These are phyloP conservation scores for Aspidiotus destructor DNA, from an alignment of 2,888 invertebrate species.

Conservation along the genomic window DNA sequence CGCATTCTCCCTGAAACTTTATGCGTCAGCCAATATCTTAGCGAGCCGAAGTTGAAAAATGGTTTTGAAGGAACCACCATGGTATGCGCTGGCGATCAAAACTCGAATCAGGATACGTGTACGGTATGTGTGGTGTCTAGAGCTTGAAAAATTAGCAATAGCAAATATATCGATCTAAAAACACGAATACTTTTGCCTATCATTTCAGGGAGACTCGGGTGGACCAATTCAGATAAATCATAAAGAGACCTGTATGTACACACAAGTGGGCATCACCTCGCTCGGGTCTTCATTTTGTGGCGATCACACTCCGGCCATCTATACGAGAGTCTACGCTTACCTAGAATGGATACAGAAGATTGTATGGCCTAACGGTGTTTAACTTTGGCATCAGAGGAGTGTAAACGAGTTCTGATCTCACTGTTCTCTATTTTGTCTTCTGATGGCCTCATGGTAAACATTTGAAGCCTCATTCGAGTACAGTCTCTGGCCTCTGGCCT, in stretches of 20 bases:
- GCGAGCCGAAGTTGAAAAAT: constrained; percentile 5
- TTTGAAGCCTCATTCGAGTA: no score
- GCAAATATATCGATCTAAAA: neutral
- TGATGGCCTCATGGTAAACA: no score
- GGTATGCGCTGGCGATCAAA: constrained; percentile 44
- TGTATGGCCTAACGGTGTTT: neutral
- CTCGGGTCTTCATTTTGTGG: constrained; percentile 46
- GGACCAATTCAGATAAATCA: constrained; percentile 42
- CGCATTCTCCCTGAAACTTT: constrained; percentile 21
- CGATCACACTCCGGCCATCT: constrained; percentile 34
- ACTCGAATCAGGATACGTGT: constrained; percentile 45
- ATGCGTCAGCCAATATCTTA: constrained; percentile 30
- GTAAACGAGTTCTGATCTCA: no score
- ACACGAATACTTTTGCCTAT: neutral
- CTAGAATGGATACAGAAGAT: neutral
- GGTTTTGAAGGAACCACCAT: constrained; percentile 38
- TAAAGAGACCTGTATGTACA: constrained; percentile 43
- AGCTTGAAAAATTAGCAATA: neutral
- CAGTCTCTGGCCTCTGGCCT: no score
- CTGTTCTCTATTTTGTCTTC: no score
- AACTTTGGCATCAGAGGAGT: no score
- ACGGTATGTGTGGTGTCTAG: constrained; percentile 26
- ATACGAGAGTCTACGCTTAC: neutral
- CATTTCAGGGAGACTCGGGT: constrained; percentile 45
- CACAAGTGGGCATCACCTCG: constrained; percentile 46